phyloP scores from a whole-genome alignment of 2,113 vertebrate genomes.

The Salvator merianae region DNA sequence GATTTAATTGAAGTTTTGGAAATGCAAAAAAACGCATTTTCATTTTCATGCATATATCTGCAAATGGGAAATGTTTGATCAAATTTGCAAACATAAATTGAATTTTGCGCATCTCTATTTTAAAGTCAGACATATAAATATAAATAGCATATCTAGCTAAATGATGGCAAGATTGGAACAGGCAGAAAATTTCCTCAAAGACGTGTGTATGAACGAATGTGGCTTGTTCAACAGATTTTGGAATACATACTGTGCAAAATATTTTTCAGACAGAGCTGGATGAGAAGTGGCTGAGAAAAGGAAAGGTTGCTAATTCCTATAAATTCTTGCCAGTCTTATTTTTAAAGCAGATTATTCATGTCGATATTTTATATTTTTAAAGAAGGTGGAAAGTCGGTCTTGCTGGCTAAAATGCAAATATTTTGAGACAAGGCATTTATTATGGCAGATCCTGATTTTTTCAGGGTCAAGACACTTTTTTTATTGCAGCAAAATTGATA shows the following conservation, averaged over 20 bases:
- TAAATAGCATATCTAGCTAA: neutral
- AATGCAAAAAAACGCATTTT: too few relatives aligned
- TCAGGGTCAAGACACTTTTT: conserved; percentile 67
- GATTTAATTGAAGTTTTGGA: too few relatives aligned
- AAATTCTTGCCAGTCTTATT: neutral
- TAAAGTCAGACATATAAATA: too few relatives aligned
- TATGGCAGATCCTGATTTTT: conserved; percentile 68
- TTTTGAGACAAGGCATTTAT: conserved; percentile 70
- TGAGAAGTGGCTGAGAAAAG: neutral
- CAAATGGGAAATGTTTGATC: too few relatives aligned
- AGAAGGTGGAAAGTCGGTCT: conserved; percentile 65
- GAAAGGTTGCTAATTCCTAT: neutral
- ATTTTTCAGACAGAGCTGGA: neutral
- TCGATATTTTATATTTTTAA: conserved; percentile 1
- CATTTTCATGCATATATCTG: too few relatives aligned
- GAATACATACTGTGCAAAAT: neutral
- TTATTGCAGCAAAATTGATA: conserved; percentile 66
- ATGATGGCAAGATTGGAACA: neutral
- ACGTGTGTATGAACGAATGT: too few relatives aligned
- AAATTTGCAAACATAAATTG: too few relatives aligned
- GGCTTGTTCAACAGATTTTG: neutral
- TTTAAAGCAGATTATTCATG: conserved; percentile 62
- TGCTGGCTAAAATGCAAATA: conserved; percentile 73
- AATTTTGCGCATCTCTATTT: too few relatives aligned
- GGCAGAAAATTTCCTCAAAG: too few relatives aligned